Evolutionary conservation across 2,888 invertebrate species (phyloP).

Genomic region (Zele albiditarsus): DNA sequence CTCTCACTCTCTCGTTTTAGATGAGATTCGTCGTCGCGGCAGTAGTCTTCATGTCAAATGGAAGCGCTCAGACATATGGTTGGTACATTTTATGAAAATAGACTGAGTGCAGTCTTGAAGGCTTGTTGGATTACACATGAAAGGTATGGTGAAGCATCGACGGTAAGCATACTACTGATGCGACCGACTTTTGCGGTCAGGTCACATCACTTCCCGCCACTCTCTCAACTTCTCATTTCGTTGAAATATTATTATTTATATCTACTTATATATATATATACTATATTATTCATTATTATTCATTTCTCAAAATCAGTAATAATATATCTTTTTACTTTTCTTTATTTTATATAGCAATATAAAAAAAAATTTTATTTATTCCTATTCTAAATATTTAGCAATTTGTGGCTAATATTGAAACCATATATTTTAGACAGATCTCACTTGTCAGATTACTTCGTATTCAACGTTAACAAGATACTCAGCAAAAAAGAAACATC

Average conservation of each 20-base stretch:
- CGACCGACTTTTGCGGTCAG: constrained; percentile 7
- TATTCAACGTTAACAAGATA: too few species aligned
- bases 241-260: not conserved
- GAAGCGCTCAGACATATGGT: constrained; percentile 41
- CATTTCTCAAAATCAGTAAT: too few species aligned
- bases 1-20: constrained; percentile 43
- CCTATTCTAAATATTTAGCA: too few species aligned
- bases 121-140: constrained; percentile 34
- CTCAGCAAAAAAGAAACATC: too few species aligned
- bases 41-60: constrained; percentile 31
- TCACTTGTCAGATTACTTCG: too few species aligned
- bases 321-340: too few species aligned
- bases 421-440: too few species aligned
- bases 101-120: constrained; percentile 43
- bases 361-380: too few species aligned
- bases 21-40: constrained; percentile 40
- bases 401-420: too few species aligned
- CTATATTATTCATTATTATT: too few species aligned
- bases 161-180: constrained; percentile 21
- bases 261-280: not conserved
- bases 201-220: not conserved
- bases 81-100: constrained; percentile 50
- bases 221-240: not conserved
- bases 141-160: constrained; percentile 28
- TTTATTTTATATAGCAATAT: too few species aligned